Percentiles rank a stretch among this genome's conserved stretches.
phyloP scores from a whole-genome alignment of 1,140 invertebrate species.

The Portunus trituberculatus region DNA sequence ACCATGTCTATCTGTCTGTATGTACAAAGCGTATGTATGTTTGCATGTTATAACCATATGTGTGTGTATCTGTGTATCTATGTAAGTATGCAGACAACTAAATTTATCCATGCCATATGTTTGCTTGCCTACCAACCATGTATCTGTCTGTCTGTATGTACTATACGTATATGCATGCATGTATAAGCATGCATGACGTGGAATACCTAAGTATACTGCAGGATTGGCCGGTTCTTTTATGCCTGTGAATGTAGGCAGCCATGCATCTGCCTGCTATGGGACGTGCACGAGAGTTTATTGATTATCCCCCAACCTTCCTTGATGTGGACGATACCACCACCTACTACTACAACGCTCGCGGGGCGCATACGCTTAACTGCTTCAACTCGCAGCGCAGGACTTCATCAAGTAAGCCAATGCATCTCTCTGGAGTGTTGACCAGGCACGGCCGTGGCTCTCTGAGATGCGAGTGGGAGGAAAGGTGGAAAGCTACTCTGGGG shows the following conservation, averaged over 20 bases:
- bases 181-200: neutral
- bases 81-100: neutral
- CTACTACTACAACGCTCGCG: neutral
- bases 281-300: neutral
- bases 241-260: slow-evolving; percentile 47
- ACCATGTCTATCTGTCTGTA: neutral
- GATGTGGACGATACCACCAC: neutral
- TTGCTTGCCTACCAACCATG: neutral
- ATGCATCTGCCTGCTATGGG: slow-evolving; percentile 8
- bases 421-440: too few relatives aligned
- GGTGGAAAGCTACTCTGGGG: neutral
- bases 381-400: too few relatives aligned
- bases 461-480: neutral
- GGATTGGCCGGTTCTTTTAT: neutral
- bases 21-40: neutral
- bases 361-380: neutral
- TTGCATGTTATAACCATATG: neutral
- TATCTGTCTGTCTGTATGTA: slow-evolving; percentile 26
- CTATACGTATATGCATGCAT: neutral
- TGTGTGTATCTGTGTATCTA: slow-evolving; percentile 24
- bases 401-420: too few relatives aligned
- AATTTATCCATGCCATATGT: neutral
- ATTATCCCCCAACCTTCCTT: neutral
- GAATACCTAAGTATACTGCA: neutral
- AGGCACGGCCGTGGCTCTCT: too few relatives aligned